These are phyloP conservation scores for Sinosuthora webbiana DNA, from an alignment of 2,113 vertebrate genomes.

Conservation along the genomic window DNA sequence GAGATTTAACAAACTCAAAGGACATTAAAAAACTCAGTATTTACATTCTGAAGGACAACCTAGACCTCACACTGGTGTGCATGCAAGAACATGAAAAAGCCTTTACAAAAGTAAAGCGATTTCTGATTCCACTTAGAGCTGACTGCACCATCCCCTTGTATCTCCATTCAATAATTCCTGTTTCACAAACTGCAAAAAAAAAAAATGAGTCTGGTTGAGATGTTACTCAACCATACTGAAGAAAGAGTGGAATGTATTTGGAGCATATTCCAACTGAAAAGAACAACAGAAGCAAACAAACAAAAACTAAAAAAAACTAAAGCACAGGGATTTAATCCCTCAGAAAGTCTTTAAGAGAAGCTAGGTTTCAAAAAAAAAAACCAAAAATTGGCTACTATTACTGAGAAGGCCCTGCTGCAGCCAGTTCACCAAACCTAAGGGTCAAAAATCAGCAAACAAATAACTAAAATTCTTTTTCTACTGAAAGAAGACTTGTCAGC, in stretches of 20 bases:
- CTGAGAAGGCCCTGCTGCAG: not conserved
- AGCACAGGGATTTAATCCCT: not conserved
- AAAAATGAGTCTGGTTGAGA: not conserved
- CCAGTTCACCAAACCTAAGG: not conserved
- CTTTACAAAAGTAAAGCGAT: not conserved
- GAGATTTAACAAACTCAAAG: not conserved
- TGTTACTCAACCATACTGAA: not conserved
- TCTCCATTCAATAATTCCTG: not conserved
- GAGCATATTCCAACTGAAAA: not conserved
- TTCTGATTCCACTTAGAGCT: not conserved
- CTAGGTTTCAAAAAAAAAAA: not conserved
- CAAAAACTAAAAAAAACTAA: not conserved
- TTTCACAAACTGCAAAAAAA: not conserved
- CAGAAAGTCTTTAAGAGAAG: not conserved
- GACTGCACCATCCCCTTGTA: not conserved
- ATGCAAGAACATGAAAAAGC: not conserved
- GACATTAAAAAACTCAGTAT: not conserved
- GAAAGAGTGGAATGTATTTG: not conserved
- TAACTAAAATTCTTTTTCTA: not conserved
- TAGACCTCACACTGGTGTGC: not conserved
- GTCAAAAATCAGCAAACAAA: not conserved
- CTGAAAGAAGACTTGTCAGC: not conserved
- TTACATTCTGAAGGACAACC: not conserved
- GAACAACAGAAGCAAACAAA: not conserved
- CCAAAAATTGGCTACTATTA: not conserved